Evolutionary conservation across 1,140 invertebrate genomes (phyloP), one percentile per base, ranked within the genome.

Genomic region (Monomorium pharaonis): DNA sequence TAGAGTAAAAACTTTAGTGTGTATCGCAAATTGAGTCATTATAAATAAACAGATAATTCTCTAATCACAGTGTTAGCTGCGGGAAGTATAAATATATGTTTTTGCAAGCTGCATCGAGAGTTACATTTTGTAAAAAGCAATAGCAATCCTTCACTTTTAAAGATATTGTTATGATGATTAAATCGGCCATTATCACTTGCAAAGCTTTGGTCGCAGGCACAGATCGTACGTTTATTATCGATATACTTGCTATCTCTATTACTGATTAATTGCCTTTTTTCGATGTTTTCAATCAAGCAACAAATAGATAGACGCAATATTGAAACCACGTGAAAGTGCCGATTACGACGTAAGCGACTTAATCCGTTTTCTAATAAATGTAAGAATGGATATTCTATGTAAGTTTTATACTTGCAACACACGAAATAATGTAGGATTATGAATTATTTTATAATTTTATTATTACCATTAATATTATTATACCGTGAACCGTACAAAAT

Each of bases 341-440:
- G 47, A 65, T 67, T 63, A 37, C 18, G 51, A 88, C 24, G 42
- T n/a, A 60, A 65, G 33, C 54, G 58, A 63, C 37, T 78, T 76
- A 51, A 56, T 56, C 76, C 33, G 27, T 90, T 90, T 90, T 90
- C 80, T 90, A 90, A 80, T 83, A 54, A 63, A 75, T 67, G 12
- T 67, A 86, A 58, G 77, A 84, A 67, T 76, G 47, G 44, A 56
- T 56, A 14, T 60, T 76, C 63, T 67, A 51, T 21, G 75, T 87
- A 54, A 89, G 24, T 81, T 87, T 90, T 89, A 67, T 87, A 90
- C 78, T 30, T 76, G 54, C 56, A 47, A 83, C 30, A 58, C 67
- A 47, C 21, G 10, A 33, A 14, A 49, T 56, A 69, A 58, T 47
- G 67, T 72, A 58, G 44, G 51, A 74, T 72, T 72, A 72, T 74